Percentiles rank a stretch among this genome's conserved stretches.
Conservation (phyloP, 2,113 vertebrate genomes). For the Agapornis roseicollis region DNA sequence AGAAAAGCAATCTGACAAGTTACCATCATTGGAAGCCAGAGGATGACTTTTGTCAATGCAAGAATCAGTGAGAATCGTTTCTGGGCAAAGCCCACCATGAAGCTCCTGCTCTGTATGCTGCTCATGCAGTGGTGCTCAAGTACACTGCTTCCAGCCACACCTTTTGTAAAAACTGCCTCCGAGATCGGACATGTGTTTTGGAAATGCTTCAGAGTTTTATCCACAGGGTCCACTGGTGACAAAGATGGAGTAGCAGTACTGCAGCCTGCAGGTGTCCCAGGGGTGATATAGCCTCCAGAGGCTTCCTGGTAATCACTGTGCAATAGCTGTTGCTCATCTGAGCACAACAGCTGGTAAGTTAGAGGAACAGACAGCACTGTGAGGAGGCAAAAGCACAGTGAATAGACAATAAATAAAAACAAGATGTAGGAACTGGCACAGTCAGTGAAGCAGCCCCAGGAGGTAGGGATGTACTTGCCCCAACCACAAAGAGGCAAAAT, state of each 20-base stretch:
- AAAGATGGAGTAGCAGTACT: conserved; percentile 60
- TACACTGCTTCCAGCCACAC: background rate
- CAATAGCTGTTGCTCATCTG: conserved; percentile 77
- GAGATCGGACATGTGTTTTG: conserved; percentile 58
- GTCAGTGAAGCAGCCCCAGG: conserved; percentile 87
- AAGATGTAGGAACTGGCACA: conserved; percentile 80
- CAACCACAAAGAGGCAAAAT: conserved; percentile 88
- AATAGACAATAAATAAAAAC: conserved; percentile 82
- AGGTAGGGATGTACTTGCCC: conserved; percentile 83
- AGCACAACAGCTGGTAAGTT: conserved; percentile 86
- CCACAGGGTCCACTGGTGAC: conserved; percentile 72
- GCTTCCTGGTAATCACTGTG: conserved; percentile 73
- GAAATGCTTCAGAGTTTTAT: conserved; percentile 71
- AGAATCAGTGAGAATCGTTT: conserved; percentile 93
- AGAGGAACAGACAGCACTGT: conserved; percentile 83
- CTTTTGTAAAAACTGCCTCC: background rate
- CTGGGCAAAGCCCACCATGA: conserved; percentile 82
- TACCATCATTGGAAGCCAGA: conserved; percentile 99
- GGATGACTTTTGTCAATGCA: conserved; percentile 82
- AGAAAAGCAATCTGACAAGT: conserved; percentile 56
- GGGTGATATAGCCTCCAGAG: conserved; percentile 56
- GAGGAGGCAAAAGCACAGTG: conserved; percentile 80
- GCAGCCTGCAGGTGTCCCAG: conserved; percentile 70
- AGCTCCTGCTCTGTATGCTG: conserved; percentile 48
- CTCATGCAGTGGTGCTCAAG: background rate